Conservation (phyloP, 2,888 invertebrate species). For the Callinectes sapidus region DNA sequence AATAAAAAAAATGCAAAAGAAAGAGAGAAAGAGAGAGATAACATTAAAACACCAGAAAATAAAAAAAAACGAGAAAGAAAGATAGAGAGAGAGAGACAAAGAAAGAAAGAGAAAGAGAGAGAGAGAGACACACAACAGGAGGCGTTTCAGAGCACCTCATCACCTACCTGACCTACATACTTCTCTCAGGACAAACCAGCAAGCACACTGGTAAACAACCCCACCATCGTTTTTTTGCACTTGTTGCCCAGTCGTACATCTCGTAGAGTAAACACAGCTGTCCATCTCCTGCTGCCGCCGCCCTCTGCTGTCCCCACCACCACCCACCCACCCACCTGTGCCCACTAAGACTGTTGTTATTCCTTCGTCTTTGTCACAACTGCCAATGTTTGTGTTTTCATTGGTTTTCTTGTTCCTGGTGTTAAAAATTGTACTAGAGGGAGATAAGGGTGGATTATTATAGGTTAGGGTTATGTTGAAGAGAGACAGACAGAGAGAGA, state of each 20-base stretch:
- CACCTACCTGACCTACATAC: too few relatives aligned
- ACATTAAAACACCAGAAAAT: neutral
- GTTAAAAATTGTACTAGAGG: too few relatives aligned
- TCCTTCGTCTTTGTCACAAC: too few relatives aligned
- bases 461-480: too few relatives aligned
- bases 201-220: neutral
- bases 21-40: slow-evolving; percentile 46
- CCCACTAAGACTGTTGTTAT: neutral
- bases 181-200: neutral
- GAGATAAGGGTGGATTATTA: too few relatives aligned
- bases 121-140: neutral
- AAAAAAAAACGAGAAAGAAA: neutral
- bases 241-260: neutral
- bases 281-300: neutral
- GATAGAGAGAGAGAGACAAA: neutral
- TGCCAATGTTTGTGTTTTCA: too few relatives aligned
- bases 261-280: slow-evolving; percentile 12
- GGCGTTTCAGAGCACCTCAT: neutral
- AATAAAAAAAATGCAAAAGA: slow-evolving; percentile 31
- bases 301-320: neutral
- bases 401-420: too few relatives aligned
- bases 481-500: too few relatives aligned
- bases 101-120: neutral
- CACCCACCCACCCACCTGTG: neutral
- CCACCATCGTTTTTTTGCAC: slow-evolving; percentile 3